Evolutionary conservation across 2,888 invertebrate species (phyloP).

Genomic region (Altica lythri): DNA sequence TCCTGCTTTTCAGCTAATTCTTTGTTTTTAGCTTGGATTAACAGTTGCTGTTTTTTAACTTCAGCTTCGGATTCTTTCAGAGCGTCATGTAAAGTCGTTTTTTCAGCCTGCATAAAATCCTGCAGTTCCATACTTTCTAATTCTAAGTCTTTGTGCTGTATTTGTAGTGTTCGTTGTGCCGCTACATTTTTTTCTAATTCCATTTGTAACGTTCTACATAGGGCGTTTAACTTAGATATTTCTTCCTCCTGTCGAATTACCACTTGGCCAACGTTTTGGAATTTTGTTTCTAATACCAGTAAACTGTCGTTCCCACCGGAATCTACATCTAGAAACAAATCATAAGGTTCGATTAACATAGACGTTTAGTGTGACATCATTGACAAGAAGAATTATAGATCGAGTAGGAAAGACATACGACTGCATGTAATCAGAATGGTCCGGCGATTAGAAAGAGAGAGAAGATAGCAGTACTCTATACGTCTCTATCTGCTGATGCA

Average conservation of each 20-base stretch:
- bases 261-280: constrained; percentile 75
- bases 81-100: constrained; percentile 77
- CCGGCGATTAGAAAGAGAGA: too few relatives aligned
- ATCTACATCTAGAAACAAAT: constrained; percentile 45
- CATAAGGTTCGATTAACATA: too few relatives aligned
- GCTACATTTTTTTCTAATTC: constrained; percentile 72
- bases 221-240: constrained; percentile 70
- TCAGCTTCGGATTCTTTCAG: constrained; percentile 77
- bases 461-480: too few relatives aligned
- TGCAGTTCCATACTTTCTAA: constrained; percentile 82
- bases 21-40: constrained; percentile 59
- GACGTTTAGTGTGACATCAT: too few relatives aligned
- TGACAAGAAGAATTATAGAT: too few relatives aligned
- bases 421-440: too few relatives aligned
- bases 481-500: too few relatives aligned
- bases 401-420: too few relatives aligned
- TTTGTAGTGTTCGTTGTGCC: constrained; percentile 69
- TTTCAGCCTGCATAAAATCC: constrained; percentile 87
- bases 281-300: constrained; percentile 74
- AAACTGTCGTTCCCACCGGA: constrained; percentile 65
- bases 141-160: constrained; percentile 78
- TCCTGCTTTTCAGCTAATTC: constrained; percentile 70
- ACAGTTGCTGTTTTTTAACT: constrained; percentile 51
- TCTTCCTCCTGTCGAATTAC: constrained; percentile 77
- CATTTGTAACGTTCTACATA: constrained; percentile 72